Conservation (phyloP, 2,888 invertebrate species). For the Caradrina kadenii region DNA sequence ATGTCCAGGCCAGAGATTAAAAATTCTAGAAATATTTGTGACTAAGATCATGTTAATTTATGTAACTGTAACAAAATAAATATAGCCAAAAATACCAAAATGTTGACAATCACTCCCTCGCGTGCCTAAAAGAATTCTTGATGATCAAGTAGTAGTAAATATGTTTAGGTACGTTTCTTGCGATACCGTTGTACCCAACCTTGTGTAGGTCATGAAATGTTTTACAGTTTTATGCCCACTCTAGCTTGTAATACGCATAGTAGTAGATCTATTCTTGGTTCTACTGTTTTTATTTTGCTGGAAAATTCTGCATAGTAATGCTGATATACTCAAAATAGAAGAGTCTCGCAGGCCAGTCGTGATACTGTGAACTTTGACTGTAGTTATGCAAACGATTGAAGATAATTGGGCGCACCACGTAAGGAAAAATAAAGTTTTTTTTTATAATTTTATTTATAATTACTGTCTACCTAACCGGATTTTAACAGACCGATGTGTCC, state of each 20-base stretch:
- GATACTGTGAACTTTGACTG: slow-evolving; percentile 10
- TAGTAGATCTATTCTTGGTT: slow-evolving; percentile 33
- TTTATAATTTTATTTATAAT: not conserved
- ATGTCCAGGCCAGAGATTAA: too few relatives aligned
- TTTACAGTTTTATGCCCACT: slow-evolving; percentile 26
- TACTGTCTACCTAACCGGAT: not conserved
- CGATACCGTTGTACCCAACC: slow-evolving; percentile 37
- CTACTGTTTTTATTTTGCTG: slow-evolving; percentile 30
- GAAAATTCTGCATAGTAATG: not conserved
- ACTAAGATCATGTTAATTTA: too few relatives aligned
- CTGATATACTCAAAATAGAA: slow-evolving; percentile 10
- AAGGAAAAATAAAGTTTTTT: not conserved
- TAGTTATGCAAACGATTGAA: not conserved
- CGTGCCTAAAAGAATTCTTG: slow-evolving; percentile 34
- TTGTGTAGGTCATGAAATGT: slow-evolving; percentile 54
- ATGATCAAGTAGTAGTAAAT: slow-evolving; percentile 45
- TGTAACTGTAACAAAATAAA: too few relatives aligned
- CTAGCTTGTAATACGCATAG: slow-evolving; percentile 7
- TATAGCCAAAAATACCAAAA: slow-evolving; percentile 2
- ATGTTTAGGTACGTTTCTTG: slow-evolving; percentile 44
- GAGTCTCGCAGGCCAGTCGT: not conserved
- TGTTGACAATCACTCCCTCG: slow-evolving; percentile 19
- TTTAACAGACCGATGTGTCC: not conserved
- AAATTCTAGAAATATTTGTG: too few relatives aligned
- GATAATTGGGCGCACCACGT: not conserved